phyloP scores from a whole-genome alignment of 1,140 invertebrate genomes.

The Lepidurus apus region DNA sequence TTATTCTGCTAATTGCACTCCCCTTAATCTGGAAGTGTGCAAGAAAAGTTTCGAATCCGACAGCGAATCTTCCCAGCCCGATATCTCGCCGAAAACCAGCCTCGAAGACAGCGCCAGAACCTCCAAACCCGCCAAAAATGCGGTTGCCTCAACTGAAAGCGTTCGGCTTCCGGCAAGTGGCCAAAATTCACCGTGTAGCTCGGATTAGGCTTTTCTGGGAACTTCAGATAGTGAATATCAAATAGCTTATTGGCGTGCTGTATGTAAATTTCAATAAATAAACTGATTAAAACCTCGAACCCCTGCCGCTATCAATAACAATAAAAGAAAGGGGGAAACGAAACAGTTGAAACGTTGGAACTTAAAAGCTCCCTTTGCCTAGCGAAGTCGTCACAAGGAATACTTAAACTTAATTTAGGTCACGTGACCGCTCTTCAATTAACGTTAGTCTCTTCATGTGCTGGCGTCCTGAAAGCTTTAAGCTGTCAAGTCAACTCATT shows the following conservation, averaged over 20 bases:
- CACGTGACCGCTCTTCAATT: not conserved
- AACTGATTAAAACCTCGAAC: not conserved
- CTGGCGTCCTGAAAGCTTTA: not conserved
- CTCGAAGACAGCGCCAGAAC: not conserved
- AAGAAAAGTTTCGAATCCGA: not conserved
- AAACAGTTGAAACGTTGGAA: not conserved
- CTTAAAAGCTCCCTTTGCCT: too few species aligned
- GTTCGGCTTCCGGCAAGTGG: not conserved
- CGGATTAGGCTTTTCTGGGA: not conserved
- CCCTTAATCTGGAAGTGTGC: not conserved
- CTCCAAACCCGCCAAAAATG: not conserved
- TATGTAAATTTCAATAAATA: not conserved
- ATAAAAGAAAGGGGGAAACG: not conserved
- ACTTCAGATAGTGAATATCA: not conserved
- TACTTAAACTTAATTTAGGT: not conserved
- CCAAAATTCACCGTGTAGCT: not conserved
- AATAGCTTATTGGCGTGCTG: not conserved
- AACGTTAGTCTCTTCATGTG: not conserved
- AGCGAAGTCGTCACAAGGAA: too few species aligned
- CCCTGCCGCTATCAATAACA: not conserved
- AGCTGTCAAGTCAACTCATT: conserved; percentile 8
- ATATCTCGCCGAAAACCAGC: not conserved
- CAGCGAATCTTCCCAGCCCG: not conserved
- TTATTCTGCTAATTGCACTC: not conserved
- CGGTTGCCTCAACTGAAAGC: not conserved